Evolutionary conservation across 1,140 invertebrate genomes (phyloP).

Genomic region (Leptonema lineaticorne): DNA sequence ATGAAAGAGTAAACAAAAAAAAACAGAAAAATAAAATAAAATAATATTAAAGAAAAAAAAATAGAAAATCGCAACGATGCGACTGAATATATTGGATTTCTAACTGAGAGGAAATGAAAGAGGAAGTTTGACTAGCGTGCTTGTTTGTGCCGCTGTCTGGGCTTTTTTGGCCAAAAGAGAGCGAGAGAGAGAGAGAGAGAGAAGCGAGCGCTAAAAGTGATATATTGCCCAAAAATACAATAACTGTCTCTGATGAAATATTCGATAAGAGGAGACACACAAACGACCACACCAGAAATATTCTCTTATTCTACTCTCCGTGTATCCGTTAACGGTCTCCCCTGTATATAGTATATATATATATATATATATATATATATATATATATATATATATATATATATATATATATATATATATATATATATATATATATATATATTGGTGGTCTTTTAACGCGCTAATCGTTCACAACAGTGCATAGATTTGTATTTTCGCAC

Average conservation of each 20-base stretch:
- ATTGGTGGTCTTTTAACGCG: too few species aligned
- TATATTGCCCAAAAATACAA: constrained; percentile 26
- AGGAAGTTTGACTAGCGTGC: constrained; percentile 33
- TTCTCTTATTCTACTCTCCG: too few species aligned
- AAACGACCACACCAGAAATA: too few species aligned
- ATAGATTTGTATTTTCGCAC: too few species aligned
- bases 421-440: too few species aligned
- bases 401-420: too few species aligned
- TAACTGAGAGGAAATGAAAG: constrained; percentile 41
- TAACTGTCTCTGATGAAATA: constrained; percentile 18
- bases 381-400: too few species aligned
- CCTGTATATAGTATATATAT: too few species aligned
- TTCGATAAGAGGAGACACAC: constrained; percentile 16
- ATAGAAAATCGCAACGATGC: not conserved
- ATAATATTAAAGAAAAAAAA: not conserved
- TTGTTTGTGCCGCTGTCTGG: constrained; percentile 34
- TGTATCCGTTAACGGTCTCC: too few species aligned
- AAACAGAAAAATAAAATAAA: not conserved
- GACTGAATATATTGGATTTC: constrained; percentile 40
- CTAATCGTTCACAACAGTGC: too few species aligned
- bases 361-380: too few species aligned
- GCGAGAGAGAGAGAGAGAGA: not conserved
- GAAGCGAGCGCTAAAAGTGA: constrained; percentile 22
- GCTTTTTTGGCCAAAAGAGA: too few species aligned
- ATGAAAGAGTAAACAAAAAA: not conserved